Conservation (phyloP, 2,113 vertebrate species). For the Passer domesticus region DNA sequence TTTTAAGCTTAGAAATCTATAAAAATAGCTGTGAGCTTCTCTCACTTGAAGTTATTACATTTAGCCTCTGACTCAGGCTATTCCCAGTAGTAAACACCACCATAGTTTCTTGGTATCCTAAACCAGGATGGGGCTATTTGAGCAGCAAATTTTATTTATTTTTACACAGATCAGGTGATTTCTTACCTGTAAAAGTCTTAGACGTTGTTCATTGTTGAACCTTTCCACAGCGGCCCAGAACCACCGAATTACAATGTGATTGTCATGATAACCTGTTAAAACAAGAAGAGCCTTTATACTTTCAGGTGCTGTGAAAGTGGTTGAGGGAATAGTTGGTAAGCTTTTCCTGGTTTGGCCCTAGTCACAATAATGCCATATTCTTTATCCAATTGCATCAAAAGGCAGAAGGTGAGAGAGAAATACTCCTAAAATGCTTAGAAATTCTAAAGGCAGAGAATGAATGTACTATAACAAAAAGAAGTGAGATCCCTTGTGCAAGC, state of each 20-base stretch:
- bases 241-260: slow-evolving; percentile 98
- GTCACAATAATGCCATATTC: background rate
- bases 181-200: slow-evolving; percentile 93
- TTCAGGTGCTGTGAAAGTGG: background rate
- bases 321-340: background rate
- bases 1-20: background rate
- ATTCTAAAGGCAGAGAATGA: background rate
- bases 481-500: background rate
- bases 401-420: background rate
- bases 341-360: background rate
- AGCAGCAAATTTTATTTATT: background rate
- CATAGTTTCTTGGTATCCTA: background rate
- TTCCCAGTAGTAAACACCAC: background rate
- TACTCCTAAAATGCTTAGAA: background rate
- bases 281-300: background rate
- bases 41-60: background rate
- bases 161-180: background rate
- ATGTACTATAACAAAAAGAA: background rate
- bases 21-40: background rate
- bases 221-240: slow-evolving; percentile 98
- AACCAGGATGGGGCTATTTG: background rate
- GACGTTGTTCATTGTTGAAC: slow-evolving; percentile 98
- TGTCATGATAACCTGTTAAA: slow-evolving; percentile 94
- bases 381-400: background rate
- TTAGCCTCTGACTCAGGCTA: background rate